These are phyloP conservation scores for Tubulanus polymorphus DNA, from an alignment of 2,888 invertebrate species.

Conservation along the genomic window DNA sequence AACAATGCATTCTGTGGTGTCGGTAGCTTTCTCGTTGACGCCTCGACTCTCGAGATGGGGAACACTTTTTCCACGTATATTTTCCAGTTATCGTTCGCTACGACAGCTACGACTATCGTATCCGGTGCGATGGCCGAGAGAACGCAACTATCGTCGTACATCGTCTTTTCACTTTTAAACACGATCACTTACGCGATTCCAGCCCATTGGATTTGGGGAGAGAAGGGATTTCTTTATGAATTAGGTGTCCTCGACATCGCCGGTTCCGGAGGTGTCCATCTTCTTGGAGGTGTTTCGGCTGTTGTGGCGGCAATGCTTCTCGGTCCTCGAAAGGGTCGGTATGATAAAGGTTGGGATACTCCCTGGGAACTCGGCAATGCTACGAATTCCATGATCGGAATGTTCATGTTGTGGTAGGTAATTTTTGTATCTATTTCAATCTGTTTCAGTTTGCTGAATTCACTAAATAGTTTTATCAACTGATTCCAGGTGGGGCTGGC, in stretches of 20 bases:
- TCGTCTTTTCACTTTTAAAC: conserved; percentile 42
- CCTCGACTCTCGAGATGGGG: conserved; percentile 38
- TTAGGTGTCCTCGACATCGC: conserved; percentile 41
- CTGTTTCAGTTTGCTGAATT: background rate
- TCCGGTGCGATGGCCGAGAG: conserved; percentile 49
- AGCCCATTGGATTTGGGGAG: conserved; percentile 53
- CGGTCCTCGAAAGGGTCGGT: conserved; percentile 40
- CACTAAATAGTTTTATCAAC: background rate
- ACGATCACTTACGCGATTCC: conserved; percentile 49
- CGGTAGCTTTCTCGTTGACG: conserved; percentile 74
- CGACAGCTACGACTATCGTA: conserved; percentile 42
- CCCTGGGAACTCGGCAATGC: conserved; percentile 38
- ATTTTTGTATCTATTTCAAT: background rate
- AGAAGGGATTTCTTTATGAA: conserved; percentile 40
- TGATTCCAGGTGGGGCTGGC: conserved; percentile 76
- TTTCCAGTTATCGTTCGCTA: conserved; percentile 42
- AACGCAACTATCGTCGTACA: conserved; percentile 43
- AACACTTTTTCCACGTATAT: conserved; percentile 25
- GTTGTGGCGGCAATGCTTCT: conserved; percentile 45
- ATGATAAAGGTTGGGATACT: conserved; percentile 20
- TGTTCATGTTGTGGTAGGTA: conserved; percentile 48
- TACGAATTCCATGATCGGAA: conserved; percentile 42
- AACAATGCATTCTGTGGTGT: conserved; percentile 78
- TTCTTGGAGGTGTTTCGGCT: conserved; percentile 46
- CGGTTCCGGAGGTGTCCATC: conserved; percentile 51